Evolutionary conservation across 2,113 vertebrate genomes (phyloP).

Genomic region (Rhea americana): DNA sequence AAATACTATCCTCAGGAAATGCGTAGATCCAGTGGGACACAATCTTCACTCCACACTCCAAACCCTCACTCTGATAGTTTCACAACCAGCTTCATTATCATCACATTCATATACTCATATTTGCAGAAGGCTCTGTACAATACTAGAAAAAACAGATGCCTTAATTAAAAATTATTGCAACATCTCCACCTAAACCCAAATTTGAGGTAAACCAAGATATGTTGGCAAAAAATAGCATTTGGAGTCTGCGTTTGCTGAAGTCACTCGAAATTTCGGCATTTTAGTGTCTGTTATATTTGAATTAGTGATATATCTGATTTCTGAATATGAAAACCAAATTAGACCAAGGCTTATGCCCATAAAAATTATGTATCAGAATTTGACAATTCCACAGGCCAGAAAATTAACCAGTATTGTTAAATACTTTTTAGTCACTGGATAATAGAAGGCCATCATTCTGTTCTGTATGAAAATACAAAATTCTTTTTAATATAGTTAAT

Average conservation of each 20-base stretch:
- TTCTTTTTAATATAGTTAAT: not conserved
- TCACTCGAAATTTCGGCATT: not conserved
- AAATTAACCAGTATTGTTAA: not conserved
- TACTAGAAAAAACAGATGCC: not conserved
- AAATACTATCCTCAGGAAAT: not conserved
- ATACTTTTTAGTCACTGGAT: not conserved
- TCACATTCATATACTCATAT: not conserved
- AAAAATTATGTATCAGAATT: not conserved
- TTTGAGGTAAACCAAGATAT: accelerated
- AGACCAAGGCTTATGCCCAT: not conserved
- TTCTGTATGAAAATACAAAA: not conserved
- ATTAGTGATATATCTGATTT: not conserved
- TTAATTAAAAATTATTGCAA: not conserved
- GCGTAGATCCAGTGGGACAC: not conserved
- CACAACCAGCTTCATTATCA: not conserved
- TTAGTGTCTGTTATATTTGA: not conserved
- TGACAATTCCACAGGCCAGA: not conserved
- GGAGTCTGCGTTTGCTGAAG: not conserved
- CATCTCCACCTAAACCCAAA: not conserved
- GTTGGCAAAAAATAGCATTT: not conserved
- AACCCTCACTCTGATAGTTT: not conserved
- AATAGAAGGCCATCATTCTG: not conserved
- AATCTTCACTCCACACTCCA: not conserved
- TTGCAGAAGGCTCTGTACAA: not conserved
- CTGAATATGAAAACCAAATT: not conserved